These are phyloP conservation scores for Eutrigla gurnardus DNA, from an alignment of 2,797 vertebrate genomes.

Conservation along the genomic window DNA sequence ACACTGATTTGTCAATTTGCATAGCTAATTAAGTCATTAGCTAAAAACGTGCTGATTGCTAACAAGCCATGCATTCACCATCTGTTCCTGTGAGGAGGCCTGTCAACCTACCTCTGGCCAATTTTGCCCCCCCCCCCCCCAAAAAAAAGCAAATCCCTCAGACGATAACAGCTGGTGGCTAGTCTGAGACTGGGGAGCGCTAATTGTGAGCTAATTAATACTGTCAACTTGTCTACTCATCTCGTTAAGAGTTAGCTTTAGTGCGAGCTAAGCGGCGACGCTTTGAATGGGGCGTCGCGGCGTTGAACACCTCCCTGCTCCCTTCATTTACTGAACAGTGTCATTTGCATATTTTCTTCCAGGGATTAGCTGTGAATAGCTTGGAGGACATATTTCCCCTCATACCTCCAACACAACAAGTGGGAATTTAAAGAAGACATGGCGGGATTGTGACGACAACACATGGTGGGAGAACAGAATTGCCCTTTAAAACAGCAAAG, in stretches of 20 bases:
- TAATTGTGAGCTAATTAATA: constrained; percentile 92
- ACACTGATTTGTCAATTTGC: constrained; percentile 99
- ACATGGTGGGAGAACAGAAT: neutral
- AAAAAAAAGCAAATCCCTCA: constrained; percentile 70
- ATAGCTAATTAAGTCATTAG: constrained; percentile 99
- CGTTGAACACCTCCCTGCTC: constrained; percentile 28
- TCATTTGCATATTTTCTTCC: constrained; percentile 54
- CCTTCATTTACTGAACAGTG: constrained; percentile 42
- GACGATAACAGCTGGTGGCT: constrained; percentile 91
- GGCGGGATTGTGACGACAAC: neutral
- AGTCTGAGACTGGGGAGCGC: constrained; percentile 82
- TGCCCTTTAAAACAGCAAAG: neutral
- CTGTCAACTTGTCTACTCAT: constrained; percentile 85
- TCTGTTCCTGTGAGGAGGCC: constrained; percentile 94
- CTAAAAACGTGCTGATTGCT: constrained; percentile 91
- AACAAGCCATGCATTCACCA: constrained; percentile 96
- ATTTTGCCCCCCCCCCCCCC: constrained; percentile 76
- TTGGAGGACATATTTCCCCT: constrained; percentile 33
- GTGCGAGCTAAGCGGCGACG: constrained; percentile 41
- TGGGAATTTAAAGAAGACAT: constrained; percentile 35
- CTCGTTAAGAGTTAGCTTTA: constrained; percentile 84
- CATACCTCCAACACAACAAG: constrained; percentile 58
- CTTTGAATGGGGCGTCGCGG: constrained; percentile 38
- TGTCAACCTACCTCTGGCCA: constrained; percentile 90
- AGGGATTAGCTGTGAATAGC: constrained; percentile 42